Evolutionary conservation across 2,113 vertebrate genomes (phyloP).

Genomic region (Scopus umbretta): DNA sequence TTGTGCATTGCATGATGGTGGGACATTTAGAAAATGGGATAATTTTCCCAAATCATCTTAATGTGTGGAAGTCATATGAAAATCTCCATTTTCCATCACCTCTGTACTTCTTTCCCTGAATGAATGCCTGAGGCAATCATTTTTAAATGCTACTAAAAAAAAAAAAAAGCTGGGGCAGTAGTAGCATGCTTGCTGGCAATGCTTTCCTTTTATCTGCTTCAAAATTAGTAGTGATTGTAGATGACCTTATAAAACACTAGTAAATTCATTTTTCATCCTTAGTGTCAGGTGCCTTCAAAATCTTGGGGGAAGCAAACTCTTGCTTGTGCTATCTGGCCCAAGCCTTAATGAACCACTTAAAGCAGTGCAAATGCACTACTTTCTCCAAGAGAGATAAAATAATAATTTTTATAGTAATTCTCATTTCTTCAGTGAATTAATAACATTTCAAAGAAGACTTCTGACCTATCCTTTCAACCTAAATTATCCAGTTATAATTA

Average conservation of each 20-base stretch:
- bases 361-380: not conserved
- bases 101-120: slow-evolving; percentile 4
- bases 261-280: not conserved
- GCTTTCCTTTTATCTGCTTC: not conserved
- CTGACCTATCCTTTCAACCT: slow-evolving; percentile 6
- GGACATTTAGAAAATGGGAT: slow-evolving; percentile 55
- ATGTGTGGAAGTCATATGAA: slow-evolving; percentile 12
- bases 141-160: not conserved
- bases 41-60: slow-evolving; percentile 54
- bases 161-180: not conserved
- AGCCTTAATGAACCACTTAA: not conserved
- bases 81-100: slow-evolving; percentile 10
- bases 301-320: not conserved
- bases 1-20: slow-evolving; percentile 3
- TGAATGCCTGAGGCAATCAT: not conserved
- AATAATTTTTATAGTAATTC: not conserved
- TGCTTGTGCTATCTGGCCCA: not conserved
- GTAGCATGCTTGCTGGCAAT: not conserved
- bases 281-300: not conserved
- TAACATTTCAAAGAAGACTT: slow-evolving; percentile 6
- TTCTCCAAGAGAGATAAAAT: not conserved
- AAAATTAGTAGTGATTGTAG: slow-evolving; percentile 14
- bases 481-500: slow-evolving; percentile 15
- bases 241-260: slow-evolving; percentile 13
- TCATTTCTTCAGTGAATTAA: slow-evolving; percentile 36